phyloP scores from a whole-genome alignment of 2,113 vertebrate genomes.

The Girardinichthys multiradiatus region DNA sequence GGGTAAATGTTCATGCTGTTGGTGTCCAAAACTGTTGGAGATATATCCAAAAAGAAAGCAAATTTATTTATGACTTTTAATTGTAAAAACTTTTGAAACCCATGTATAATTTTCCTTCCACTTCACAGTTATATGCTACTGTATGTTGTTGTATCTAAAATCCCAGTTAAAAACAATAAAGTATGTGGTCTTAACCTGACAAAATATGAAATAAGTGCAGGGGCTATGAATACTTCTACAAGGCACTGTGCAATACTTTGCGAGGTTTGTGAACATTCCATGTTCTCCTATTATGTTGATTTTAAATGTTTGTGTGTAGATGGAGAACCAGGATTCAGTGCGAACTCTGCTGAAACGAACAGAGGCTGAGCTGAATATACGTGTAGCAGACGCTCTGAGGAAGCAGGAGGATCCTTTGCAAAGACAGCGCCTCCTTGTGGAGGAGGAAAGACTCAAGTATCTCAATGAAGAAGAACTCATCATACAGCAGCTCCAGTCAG shows the following conservation, averaged over 20 bases:
- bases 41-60: no score
- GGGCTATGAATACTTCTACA: conserved; percentile 1
- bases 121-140: no score
- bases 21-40: no score
- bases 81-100: no score
- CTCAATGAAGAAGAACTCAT: conserved; percentile 98
- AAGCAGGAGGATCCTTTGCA: conserved; percentile 98
- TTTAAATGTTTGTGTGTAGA: conserved; percentile 71
- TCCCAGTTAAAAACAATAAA: no score
- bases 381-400: conserved; percentile 90
- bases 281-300: conserved; percentile 9
- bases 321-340: conserved; percentile 94
- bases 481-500: conserved; percentile 98
- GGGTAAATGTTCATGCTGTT: no score
- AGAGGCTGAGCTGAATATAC: conserved; percentile 91
- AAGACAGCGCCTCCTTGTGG: conserved; percentile 96
- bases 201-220: neutral
- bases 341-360: conserved; percentile 90
- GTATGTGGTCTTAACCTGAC: no score
- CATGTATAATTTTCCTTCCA: no score
- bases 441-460: conserved; percentile 96
- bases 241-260: neutral
- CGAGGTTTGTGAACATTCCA: neutral
- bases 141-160: no score
- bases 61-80: no score